phyloP scores from a whole-genome alignment of 2,113 vertebrate species.

The Pangasianodon hypophthalmus region DNA sequence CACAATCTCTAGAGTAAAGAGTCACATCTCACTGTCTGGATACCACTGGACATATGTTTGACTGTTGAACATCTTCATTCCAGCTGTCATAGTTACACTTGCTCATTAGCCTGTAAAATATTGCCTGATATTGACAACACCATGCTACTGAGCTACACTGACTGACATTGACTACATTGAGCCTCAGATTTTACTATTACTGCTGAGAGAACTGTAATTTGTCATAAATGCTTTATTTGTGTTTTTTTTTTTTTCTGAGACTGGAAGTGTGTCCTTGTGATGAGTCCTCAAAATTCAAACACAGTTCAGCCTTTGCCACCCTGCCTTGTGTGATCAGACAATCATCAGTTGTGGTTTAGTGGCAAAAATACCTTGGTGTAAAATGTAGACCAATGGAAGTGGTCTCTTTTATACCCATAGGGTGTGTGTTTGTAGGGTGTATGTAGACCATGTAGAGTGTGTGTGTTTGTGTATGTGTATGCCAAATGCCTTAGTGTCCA shows the following conservation, averaged over 20 bases:
- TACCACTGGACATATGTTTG: not conserved
- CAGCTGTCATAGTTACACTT: not conserved
- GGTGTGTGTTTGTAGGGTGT: too few relatives aligned
- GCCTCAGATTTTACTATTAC: not conserved
- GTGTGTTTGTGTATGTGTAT: not conserved
- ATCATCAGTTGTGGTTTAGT: too few relatives aligned
- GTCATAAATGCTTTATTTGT: not conserved
- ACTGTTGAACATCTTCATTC: not conserved
- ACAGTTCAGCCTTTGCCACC: too few relatives aligned
- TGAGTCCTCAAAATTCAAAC: too few relatives aligned
- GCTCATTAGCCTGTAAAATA: not conserved
- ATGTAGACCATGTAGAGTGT: too few relatives aligned
- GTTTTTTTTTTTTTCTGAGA: too few relatives aligned
- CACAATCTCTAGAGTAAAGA: not conserved
- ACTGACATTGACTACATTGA: not conserved
- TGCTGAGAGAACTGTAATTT: not conserved
- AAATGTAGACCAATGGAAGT: too few relatives aligned
- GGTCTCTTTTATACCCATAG: not conserved
- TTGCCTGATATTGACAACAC: not conserved
- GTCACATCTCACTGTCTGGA: not conserved
- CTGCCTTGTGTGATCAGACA: too few relatives aligned
- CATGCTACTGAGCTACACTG: too few relatives aligned
- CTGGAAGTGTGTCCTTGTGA: too few relatives aligned
- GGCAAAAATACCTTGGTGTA: too few relatives aligned
- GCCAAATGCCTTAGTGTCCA: not conserved